Conservation (phyloP, 1,140 invertebrate species). For the Thaumetopoea pityocampa region DNA sequence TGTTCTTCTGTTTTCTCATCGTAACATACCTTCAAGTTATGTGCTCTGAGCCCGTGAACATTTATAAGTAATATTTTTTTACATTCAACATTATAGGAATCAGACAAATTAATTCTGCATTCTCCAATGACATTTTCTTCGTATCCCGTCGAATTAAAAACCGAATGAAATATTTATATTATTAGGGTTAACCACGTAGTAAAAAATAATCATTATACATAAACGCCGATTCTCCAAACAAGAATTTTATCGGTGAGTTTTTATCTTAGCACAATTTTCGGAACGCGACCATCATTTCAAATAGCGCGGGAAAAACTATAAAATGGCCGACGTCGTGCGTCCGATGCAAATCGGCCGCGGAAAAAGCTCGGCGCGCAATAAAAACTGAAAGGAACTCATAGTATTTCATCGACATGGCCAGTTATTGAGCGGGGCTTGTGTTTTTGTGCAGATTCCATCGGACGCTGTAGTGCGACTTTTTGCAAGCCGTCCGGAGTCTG, state of each 20-base stretch:
- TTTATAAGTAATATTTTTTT: too few species aligned
- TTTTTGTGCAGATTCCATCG: constrained; percentile 59
- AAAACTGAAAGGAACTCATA: constrained; percentile 66
- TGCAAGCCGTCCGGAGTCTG: constrained; percentile 43
- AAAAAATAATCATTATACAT: constrained; percentile 51
- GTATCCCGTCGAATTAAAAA: constrained; percentile 8
- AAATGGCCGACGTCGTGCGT: constrained; percentile 42
- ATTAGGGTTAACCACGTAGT: constrained; percentile 17
- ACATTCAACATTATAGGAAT: too few species aligned
- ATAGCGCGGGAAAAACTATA: constrained; percentile 53
- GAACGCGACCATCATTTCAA: constrained; percentile 41
- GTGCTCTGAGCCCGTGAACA: too few species aligned
- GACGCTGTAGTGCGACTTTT: constrained; percentile 47
- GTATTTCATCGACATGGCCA: constrained; percentile 63
- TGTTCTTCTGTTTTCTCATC: too few species aligned
- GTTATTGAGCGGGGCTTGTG: constrained; percentile 56
- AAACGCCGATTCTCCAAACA: constrained; percentile 49
- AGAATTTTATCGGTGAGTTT: constrained; percentile 49
- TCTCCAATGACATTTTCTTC: constrained; percentile 8
- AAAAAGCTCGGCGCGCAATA: constrained; percentile 48
- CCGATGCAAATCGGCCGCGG: constrained; percentile 52
- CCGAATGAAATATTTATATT: constrained; percentile 23
- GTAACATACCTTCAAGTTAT: too few species aligned
- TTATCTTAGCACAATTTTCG: constrained; percentile 46
- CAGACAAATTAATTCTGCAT: background rate